Evolutionary conservation across 2,888 invertebrate species (phyloP), one percentile per base, ranked within the genome.

Genomic region (Chaetogeoica ovagalla): DNA sequence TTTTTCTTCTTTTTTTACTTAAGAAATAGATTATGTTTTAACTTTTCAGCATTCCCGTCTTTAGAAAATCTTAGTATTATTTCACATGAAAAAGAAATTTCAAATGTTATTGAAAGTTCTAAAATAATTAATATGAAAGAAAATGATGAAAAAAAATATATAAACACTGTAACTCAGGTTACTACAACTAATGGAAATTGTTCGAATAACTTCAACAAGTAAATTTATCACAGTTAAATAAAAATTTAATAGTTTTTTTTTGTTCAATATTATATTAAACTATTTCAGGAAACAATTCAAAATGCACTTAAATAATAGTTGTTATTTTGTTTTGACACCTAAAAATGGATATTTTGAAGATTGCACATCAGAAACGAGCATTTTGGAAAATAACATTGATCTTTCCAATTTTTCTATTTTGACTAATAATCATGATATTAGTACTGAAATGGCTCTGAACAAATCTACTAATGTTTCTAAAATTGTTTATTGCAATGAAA

Each of bases 301-400:
- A 59, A 43, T 30, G 13, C 43, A 15, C 43, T 21, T n/a, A n/a
- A 55, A 70, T 71, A 19, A 63, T 39, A 11, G 23, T 57, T 37
- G 23, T 37, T 2, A 43, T 43, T 79, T 79, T 71, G 57, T 39
- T 23, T 79, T 79, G 23, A 70, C 79, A 57, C 23, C 70, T 79
- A 70, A 55, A 70, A 63, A 39, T 39, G 79, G 79, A 63, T 79
- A 70, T 63, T 79, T 71, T 71, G 71, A 79, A 71, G 57, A 79
- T 1, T 79, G 79, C n/a, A 63, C 57, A 15, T 71, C 23, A 8
- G 63, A 39, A 63, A 62, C 52, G 57, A 43, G 65, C 13, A 39
- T 71, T 21, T n/a, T 57, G 9, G 70, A 70, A 15, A 79, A 63
- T 4, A 63, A 37, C 17, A 63, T 79, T 17, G 30, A 71, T 57